A percentile compares a stretch with the other conserved stretches of the same genome.
Conservation (phyloP, 2,113 vertebrate genomes). For the Clarias macrocephalus region DNA sequence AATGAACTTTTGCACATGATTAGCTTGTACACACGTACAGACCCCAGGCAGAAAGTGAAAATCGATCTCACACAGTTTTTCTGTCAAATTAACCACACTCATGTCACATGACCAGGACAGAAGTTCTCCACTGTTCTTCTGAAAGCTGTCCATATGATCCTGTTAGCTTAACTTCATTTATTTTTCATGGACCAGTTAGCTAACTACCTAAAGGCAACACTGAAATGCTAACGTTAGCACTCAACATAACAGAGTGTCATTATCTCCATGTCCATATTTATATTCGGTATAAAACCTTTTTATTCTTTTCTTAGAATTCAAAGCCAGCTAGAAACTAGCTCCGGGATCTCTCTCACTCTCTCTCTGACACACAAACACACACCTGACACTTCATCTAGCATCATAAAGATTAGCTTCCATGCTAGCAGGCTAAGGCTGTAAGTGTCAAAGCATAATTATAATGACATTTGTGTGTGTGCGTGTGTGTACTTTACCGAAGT, state of each 20-base stretch:
- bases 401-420: not conserved
- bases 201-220: not conserved
- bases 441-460: not conserved
- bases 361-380: no score
- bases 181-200: not conserved
- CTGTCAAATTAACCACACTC: no score
- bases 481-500: not conserved
- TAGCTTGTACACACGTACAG: no score
- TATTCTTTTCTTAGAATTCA: not conserved
- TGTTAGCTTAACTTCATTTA: not conserved
- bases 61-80: no score
- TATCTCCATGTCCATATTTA: no score
- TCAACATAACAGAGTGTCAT: no score
- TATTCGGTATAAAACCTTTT: not conserved
- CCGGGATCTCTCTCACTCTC: not conserved
- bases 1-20: no score
- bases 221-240: not conserved
- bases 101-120: no score
- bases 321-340: not conserved
- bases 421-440: not conserved
- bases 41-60: no score
- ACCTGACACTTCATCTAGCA: no score
- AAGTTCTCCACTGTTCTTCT: not conserved
- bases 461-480: not conserved
- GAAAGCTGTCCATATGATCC: not conserved